These are phyloP conservation scores for Chunga burmeisteri DNA, from an alignment of 2,113 vertebrate genomes.

Conservation along the genomic window DNA sequence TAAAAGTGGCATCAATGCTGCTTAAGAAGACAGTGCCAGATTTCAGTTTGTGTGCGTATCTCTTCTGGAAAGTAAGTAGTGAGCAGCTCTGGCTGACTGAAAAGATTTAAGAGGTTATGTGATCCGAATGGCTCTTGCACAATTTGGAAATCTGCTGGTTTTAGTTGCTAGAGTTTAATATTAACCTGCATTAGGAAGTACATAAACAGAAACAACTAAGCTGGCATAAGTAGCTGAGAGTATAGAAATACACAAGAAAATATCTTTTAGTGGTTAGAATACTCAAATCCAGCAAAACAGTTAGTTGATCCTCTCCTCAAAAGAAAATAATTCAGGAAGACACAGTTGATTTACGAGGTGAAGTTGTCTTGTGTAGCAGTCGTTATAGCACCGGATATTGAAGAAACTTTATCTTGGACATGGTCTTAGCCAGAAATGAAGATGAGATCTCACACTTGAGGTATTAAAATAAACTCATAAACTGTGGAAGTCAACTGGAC, in stretches of 20 bases:
- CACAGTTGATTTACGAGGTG: neutral
- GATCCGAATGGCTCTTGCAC: neutral
- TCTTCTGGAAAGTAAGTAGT: neutral
- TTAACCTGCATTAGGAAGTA: neutral
- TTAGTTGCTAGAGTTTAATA: neutral
- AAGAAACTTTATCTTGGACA: neutral
- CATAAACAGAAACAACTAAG: neutral
- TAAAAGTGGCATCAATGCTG: neutral
- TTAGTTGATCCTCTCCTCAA: neutral
- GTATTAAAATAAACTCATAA: slow-evolving; percentile 16
- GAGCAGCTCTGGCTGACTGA: neutral
- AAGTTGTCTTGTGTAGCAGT: neutral
- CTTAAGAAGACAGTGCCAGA: neutral
- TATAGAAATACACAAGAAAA: neutral
- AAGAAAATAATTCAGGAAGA: neutral
- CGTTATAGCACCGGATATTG: slow-evolving; percentile 2
- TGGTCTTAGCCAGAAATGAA: neutral
- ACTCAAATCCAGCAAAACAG: neutral
- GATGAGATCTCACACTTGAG: neutral
- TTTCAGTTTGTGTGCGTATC: neutral
- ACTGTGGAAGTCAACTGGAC: neutral
- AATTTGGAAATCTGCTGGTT: neutral
- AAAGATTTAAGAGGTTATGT: neutral
- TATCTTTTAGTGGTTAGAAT: neutral
- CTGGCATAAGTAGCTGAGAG: neutral